Base-by-base conservation (phyloP, 1,140 invertebrate species). In the Lepidurus packardi region DNA sequence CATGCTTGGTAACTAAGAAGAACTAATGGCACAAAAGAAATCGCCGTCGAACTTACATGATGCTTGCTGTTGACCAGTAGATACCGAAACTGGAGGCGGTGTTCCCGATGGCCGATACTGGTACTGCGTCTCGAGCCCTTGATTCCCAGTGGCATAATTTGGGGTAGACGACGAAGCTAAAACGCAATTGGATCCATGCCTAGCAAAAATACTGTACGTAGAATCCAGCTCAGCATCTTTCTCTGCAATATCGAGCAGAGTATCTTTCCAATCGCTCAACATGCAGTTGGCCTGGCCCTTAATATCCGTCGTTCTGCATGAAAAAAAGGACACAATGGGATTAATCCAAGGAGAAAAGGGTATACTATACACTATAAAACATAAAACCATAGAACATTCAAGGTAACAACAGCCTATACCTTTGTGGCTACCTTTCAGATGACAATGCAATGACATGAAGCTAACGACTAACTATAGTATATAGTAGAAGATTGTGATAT, bases 181-280 rank as follows among this genome's bases (percentile, higher is more conserved):
- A 45, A 41, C 65, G 16, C 78, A 45, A 24, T 74, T 73, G 43
- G 45, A 78, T 34, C 78, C 73, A 43, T 74, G 47, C 34, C 75
- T 47, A 73, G 75, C 11, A 11, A 74, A 47, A 16, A 74, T 45
- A 7, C 73, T 74, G 8, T 42, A 73, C 7, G 41, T 73, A 6
- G 34, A n/a, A n/a, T 44, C 16, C 16, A 41, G 45, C 24, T 78
- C 78, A 3, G 78, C 25, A 5, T 43, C 9, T 34, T 78, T 65
- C 34, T 43, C n/a, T 47, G 44, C 43, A 21, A 75, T 21, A 81
- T 90, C 85, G 0, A 92, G 84, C 82, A 92, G 91, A 83, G 89
- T 87, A 79, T 90, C 87, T 25, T 90, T 87, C 21, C 92, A 89
- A 80, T 92, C 90, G 9, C 90, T 91, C 44, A 92, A 84, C 0